These are phyloP conservation scores for Beris morrisii DNA, from an alignment of 2,888 invertebrate species.

Conservation along the genomic window DNA sequence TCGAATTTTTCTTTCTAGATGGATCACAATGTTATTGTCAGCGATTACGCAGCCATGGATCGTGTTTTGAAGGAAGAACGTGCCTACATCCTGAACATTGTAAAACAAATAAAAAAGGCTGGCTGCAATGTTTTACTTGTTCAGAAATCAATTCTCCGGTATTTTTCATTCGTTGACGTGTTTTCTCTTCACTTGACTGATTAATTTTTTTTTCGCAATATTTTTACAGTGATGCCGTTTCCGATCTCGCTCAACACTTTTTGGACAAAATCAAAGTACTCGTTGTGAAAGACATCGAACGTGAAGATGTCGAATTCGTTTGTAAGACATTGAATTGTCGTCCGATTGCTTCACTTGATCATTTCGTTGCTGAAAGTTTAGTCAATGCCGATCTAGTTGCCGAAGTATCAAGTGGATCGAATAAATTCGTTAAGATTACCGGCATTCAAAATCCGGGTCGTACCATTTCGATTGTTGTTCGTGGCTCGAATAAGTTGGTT, in stretches of 20 bases:
- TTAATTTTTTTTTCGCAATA: neutral
- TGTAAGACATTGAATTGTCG: slow-evolving; percentile 93
- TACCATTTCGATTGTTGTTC: slow-evolving; percentile 90
- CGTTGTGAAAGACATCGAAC: slow-evolving; percentile 96
- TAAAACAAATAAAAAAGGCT: slow-evolving; percentile 97
- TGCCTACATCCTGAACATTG: slow-evolving; percentile 95
- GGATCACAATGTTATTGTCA: slow-evolving; percentile 94
- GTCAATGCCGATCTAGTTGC: slow-evolving; percentile 92
- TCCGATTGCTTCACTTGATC: slow-evolving; percentile 98
- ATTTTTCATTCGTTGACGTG: slow-evolving; percentile 37
- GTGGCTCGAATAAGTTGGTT: slow-evolving; percentile 83
- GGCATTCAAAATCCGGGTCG: slow-evolving; percentile 85
- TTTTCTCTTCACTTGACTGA: neutral
- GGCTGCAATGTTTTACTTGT: slow-evolving; percentile 98
- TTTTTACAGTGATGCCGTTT: slow-evolving; percentile 82
- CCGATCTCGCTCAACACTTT: slow-evolving; percentile 96
- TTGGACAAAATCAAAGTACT: slow-evolving; percentile 98
- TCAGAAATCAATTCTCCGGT: slow-evolving; percentile 76
- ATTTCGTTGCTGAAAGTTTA: slow-evolving; percentile 90
- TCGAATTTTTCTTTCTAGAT: slow-evolving; percentile 61
- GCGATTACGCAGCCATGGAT: slow-evolving; percentile 99
- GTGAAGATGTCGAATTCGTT: slow-evolving; percentile 97
- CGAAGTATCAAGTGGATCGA: slow-evolving; percentile 85
- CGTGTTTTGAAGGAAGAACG: slow-evolving; percentile 96
- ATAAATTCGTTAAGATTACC: slow-evolving; percentile 89